Evolutionary conservation across 92 coral and sea anemone species (phyloP), one percentile per base, ranked within the genome.

Genomic region (Zoanthus sociatus): DNA sequence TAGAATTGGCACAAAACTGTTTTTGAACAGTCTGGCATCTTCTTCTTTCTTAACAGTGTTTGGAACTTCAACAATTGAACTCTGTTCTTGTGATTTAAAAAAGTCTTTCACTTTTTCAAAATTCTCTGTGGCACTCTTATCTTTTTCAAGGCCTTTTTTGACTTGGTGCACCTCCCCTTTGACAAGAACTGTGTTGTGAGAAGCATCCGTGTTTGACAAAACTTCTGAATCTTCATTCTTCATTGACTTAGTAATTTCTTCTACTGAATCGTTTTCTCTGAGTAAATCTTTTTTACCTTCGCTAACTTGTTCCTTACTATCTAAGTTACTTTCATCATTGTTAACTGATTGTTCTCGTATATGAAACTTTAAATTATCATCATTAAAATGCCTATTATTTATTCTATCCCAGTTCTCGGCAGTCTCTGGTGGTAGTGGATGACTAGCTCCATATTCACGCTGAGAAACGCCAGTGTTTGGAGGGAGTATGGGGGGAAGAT

Each of bases 21-120:
- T 89, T 51, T 91, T 91, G 90, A 74, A 91, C 69, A 91, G 55
- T 78, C 91, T 85, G 31, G 93, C 73, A 56, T 90, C 95, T 56
- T 94, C 95, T 69, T 94, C 95, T 70, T 92, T 92, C 87, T 95
- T 95, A 76, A 95, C 99, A 15, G 99, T 88, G 88, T 86, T 90
- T 8, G 99, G 99, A 14, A 93, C 98, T 45, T 97, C 98, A 14
- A 97, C 98, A 51, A 97, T 95, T 1, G 99, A 95, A 78, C 99
- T 97, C 53, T 94, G 98, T 70, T 94, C 90, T 85, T 97, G 99
- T 67, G 98, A 88, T 76, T 93, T 94, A 86, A 97, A 97, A 79
- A 97, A 97, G 61, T 95, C 99, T 87, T 97, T 96, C 42, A 97
- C 96, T 55, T 92, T 84, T 60, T 95, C 94, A 76, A 95, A 97